Evolutionary conservation across 1,140 invertebrate genomes (phyloP).

Genomic region (Lasioglossum baleicum): DNA sequence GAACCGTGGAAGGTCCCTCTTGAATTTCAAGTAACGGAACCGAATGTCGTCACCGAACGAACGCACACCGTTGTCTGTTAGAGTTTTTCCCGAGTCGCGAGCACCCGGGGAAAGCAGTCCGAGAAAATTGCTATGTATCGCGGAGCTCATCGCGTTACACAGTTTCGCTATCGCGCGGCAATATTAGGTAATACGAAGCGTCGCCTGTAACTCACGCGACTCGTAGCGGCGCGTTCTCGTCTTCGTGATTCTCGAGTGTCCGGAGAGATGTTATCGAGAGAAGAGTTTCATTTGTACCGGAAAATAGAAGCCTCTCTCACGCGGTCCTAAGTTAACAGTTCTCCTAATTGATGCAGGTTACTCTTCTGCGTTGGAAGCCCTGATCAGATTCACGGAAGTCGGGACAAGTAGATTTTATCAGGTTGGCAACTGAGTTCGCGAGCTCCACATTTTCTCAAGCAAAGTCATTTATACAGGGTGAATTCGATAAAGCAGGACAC

Average conservation of each 20-base stretch:
- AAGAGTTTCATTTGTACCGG: constrained; percentile 21
- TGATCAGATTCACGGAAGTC: no score
- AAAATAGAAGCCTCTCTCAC: neutral
- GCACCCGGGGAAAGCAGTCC: neutral
- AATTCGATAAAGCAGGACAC: no score
- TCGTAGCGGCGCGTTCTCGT: neutral
- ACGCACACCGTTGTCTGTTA: neutral
- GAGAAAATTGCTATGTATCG: constrained; percentile 34
- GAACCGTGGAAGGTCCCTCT: neutral
- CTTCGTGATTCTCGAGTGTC: constrained; percentile 22
- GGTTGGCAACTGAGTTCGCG: no score
- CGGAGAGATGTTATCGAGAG: constrained; percentile 1
- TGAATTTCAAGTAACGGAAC: constrained; percentile 24
- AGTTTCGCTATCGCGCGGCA: constrained; percentile 15
- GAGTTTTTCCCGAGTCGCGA: neutral
- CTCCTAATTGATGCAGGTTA: no score
- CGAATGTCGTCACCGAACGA: neutral
- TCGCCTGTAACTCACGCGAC: constrained; percentile 14
- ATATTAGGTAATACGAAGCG: constrained; percentile 18
- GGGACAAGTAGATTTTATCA: no score
- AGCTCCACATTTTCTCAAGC: no score
- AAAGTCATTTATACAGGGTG: no score
- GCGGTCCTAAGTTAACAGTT: no score
- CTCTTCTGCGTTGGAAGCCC: no score
- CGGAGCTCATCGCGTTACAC: constrained; percentile 4